A percentile compares a stretch with the other conserved stretches of the same genome.
Conservation (phyloP, 2,888 invertebrate species). For the Atherix ibis region DNA sequence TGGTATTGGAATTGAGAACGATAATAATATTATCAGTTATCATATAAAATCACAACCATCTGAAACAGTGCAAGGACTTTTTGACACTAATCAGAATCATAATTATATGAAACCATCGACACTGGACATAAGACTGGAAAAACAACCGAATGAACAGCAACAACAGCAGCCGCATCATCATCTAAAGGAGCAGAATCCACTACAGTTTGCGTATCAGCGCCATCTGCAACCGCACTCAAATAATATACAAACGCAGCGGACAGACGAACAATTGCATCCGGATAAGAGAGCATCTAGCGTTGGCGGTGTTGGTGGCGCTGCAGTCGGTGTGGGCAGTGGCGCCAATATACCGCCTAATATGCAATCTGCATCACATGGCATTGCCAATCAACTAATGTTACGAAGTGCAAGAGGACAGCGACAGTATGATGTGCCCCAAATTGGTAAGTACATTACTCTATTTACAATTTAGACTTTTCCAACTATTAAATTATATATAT, state of each 20-base stretch:
- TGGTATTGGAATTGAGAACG: constrained; percentile 3
- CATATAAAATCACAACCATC: not conserved
- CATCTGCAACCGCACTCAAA: constrained; percentile 19
- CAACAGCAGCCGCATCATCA: constrained; percentile 14
- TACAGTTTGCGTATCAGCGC: constrained; percentile 21
- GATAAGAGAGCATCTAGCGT: constrained; percentile 14
- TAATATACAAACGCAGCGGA: constrained; percentile 8
- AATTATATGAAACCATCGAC: constrained; percentile 5
- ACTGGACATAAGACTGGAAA: constrained; percentile 22
- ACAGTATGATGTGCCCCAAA: constrained; percentile 74
- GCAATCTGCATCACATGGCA: constrained; percentile 36
- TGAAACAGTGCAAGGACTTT: constrained; percentile 6
- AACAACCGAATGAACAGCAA: constrained; percentile 12
- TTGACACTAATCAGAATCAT: constrained; percentile 3
- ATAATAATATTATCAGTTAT: constrained; percentile 2
- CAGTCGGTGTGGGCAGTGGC: no score
- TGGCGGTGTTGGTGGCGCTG: constrained; percentile 16
- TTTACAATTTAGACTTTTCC: constrained; percentile 14
- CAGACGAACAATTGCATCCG: constrained; percentile 4
- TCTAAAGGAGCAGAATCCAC: constrained; percentile 23
- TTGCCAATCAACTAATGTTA: constrained; percentile 63
- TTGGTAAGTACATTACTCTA: no score
- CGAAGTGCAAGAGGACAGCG: constrained; percentile 58
- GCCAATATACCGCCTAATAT: constrained; percentile 12
- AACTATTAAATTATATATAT: no score